phyloP scores from a whole-genome alignment of 2,888 invertebrate species.

The Villa cingulata region DNA sequence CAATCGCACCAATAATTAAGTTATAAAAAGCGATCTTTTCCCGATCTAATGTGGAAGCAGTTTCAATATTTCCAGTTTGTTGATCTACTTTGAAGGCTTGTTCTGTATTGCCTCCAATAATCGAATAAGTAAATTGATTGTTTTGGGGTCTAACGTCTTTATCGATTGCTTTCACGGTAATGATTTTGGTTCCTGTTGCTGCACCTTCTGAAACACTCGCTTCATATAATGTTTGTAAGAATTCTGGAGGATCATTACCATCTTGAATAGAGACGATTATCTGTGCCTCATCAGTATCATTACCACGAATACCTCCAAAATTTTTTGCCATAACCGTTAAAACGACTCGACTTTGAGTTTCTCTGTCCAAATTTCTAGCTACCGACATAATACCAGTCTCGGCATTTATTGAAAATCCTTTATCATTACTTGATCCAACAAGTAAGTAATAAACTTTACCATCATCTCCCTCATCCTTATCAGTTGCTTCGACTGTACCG shows the following conservation, averaged over 20 bases:
- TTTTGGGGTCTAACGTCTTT: slow-evolving; percentile 84
- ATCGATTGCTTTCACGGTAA: slow-evolving; percentile 73
- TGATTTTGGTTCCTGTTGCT: slow-evolving; percentile 54
- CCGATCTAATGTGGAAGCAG: slow-evolving; percentile 60
- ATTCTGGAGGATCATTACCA: slow-evolving; percentile 92
- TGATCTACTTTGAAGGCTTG: slow-evolving; percentile 81
- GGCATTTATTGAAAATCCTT: slow-evolving; percentile 74
- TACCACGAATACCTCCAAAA: slow-evolving; percentile 81
- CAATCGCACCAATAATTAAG: slow-evolving; percentile 72
- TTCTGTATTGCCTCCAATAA: slow-evolving; percentile 68
- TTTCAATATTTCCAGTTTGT: slow-evolving; percentile 70
- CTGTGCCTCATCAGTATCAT: slow-evolving; percentile 90
- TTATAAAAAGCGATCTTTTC: slow-evolving; percentile 64
- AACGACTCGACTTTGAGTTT: slow-evolving; percentile 79
- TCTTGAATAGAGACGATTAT: slow-evolving; percentile 88
- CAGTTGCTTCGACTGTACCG: slow-evolving; percentile 75
- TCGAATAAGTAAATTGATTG: slow-evolving; percentile 83
- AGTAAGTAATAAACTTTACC: slow-evolving; percentile 83
- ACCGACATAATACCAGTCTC: slow-evolving; percentile 75
- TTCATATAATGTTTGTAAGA: slow-evolving; percentile 64
- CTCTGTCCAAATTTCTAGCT: slow-evolving; percentile 66
- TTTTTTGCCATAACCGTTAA: slow-evolving; percentile 91
- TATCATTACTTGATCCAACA: slow-evolving; percentile 83
- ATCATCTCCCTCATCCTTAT: slow-evolving; percentile 78
- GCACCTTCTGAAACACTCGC: slow-evolving; percentile 71